Percentiles rank a stretch among this genome's conserved stretches.
Evolutionary conservation across 2,113 vertebrate genomes (phyloP).

Genomic region (Mirounga angustirostris): DNA sequence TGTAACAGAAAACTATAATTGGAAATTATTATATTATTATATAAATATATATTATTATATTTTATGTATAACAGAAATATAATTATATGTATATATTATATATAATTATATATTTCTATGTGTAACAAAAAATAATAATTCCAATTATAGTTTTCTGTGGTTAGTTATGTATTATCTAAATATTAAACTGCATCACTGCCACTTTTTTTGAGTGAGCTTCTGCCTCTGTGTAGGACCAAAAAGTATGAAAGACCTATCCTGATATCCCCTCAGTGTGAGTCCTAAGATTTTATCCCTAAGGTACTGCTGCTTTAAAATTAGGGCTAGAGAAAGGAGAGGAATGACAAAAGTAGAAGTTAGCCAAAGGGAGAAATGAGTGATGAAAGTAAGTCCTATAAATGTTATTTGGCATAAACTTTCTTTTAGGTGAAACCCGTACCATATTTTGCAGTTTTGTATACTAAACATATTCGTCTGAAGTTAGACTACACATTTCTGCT

Average conservation of each 20-base stretch:
- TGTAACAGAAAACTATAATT: not conserved
- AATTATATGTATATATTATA: not conserved
- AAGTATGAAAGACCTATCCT: not conserved
- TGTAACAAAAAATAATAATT: not conserved
- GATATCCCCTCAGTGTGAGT: not conserved
- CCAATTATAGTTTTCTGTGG: not conserved
- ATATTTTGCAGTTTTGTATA: constrained; percentile 19
- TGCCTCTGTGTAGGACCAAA: not conserved
- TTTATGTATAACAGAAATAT: no score
- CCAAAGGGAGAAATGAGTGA: not conserved
- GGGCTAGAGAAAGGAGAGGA: not conserved
- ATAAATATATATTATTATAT: no score
- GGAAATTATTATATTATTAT: not conserved
- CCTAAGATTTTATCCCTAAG: not conserved
- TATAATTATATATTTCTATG: not conserved
- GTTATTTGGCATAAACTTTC: not conserved
- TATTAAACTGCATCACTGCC: not conserved
- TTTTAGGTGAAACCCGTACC: not conserved
- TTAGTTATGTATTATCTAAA: constrained; percentile 15
- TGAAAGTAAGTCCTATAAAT: not conserved
- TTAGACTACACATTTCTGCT: not conserved
- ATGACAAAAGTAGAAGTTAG: not conserved
- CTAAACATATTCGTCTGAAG: not conserved
- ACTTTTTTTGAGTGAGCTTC: not conserved
- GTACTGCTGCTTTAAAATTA: constrained; percentile 21